Base-by-base conservation (phyloP, 1,140 invertebrate genomes). In the Saccostrea cuccullata region DNA sequence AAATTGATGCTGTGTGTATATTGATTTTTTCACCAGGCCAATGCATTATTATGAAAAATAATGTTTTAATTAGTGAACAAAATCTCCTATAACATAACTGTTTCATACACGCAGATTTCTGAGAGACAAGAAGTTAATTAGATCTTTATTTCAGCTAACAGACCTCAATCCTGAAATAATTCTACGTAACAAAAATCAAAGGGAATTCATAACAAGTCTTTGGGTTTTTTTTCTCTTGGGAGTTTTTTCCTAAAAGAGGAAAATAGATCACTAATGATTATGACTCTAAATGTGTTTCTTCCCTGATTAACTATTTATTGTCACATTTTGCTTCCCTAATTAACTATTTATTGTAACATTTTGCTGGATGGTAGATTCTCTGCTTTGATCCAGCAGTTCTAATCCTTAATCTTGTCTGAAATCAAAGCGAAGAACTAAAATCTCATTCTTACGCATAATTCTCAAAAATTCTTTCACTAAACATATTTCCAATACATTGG, bases 271-370 rank as follows among this genome's bases (percentile, higher is more conserved):
- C 70, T 13, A 11, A 30, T 77, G 15, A 77, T 30, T 30, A 77
- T 77, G 26, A 77, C 70, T 30, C 70, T 26, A 26, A 15, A 36
- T 77, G 23, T 77, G 70, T 77, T 30, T 15, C 26, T 30, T 30
- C 11, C 15, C 70, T 77, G 30, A 77, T 77, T 36, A 40, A 77
- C 30, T 77, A 77, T 77, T 77, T 5, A 77, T 77, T 77, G 23
- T 30, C 13, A 77, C 70, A 77, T 77, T 77, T 77, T 77, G 30
- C 70, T 15, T 30, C 11, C 15, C 70, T 77, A 15, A 77, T 77
- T 36, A 77, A 77, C 30, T 77, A 77, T 77, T 77, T 17, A 77
- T 77, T 77, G 23, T 30, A 36, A 77, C 70, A 77, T 77, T 77
- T 77, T 77, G 70, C 70, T 36, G 2, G 30, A 1, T 36, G 30